A percentile compares a stretch with the other conserved stretches of the same genome.
Evolutionary conservation across 2,888 invertebrate genomes (phyloP).

Genomic region (Acanthopleura granulata): DNA sequence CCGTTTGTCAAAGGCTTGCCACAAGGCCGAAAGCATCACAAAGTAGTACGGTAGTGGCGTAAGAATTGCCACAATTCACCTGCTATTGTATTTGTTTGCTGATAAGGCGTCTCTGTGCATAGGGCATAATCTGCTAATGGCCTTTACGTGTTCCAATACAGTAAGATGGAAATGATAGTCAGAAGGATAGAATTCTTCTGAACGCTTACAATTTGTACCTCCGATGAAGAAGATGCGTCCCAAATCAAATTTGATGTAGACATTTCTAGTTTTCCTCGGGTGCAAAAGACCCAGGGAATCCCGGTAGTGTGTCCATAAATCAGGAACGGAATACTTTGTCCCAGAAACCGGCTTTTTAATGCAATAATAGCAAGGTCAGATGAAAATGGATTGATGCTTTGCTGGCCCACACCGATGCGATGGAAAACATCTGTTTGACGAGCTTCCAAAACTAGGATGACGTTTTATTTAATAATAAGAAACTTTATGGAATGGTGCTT

Average conservation of each 20-base stretch:
- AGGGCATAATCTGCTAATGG: not conserved
- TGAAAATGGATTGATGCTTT: not conserved
- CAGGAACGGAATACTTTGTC: not conserved
- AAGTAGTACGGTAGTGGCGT: too few species aligned
- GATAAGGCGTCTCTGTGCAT: too few species aligned
- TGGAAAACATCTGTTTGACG: constrained; percentile 5
- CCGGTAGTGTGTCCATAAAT: not conserved
- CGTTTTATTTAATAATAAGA: not conserved
- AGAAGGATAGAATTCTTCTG: not conserved
- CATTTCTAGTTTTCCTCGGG: not conserved
- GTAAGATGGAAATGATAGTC: not conserved
- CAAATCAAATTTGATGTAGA: too few species aligned
- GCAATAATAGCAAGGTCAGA: not conserved
- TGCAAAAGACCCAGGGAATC: not conserved
- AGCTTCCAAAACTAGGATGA: not conserved
- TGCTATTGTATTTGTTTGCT: too few species aligned
- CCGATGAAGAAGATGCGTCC: too few species aligned
- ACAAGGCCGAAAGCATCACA: too few species aligned
- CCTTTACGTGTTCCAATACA: not conserved
- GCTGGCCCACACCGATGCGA: not conserved
- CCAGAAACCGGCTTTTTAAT: not conserved
- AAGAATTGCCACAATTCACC: too few species aligned
- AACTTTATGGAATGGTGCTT: not conserved
- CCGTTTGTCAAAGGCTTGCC: too few species aligned
- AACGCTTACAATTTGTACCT: not conserved